These are phyloP conservation scores for Sesamia nonagrioides DNA, from an alignment of 1,140 invertebrate species.

Conservation along the genomic window DNA sequence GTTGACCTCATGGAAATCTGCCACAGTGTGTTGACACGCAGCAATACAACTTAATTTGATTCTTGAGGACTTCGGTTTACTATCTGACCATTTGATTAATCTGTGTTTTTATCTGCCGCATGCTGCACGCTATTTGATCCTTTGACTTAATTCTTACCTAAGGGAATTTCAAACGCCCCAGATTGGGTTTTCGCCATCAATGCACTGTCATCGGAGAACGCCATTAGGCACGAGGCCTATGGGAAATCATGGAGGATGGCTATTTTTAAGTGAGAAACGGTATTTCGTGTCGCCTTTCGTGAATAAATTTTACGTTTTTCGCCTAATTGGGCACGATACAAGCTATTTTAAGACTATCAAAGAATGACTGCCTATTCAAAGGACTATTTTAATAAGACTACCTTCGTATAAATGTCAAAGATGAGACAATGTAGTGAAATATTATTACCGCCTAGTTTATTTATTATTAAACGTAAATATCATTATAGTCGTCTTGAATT, in stretches of 20 bases:
- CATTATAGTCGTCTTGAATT: too few species aligned
- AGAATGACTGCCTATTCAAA: too few species aligned
- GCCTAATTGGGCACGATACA: neutral
- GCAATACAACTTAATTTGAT: neutral
- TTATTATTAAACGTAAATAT: neutral
- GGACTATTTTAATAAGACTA: too few species aligned
- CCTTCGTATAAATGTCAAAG: too few species aligned
- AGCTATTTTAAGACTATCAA: neutral
- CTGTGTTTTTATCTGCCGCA: neutral
- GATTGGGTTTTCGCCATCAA: slow-evolving; percentile 4
- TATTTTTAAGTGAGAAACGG: slow-evolving; percentile 1
- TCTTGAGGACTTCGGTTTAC: too few species aligned
- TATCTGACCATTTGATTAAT: too few species aligned
- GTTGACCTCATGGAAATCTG: neutral
- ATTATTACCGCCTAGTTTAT: too few species aligned
- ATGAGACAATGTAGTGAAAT: too few species aligned
- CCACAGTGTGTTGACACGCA: neutral
- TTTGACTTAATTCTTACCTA: neutral
- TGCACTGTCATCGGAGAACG: neutral
- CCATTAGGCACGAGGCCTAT: neutral
- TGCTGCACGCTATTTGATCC: neutral
- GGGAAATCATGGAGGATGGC: slow-evolving; percentile 8
- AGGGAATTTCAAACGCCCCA: neutral
- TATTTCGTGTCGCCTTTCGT: neutral
- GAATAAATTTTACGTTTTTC: neutral